phyloP scores from a whole-genome alignment of 2,797 vertebrate species.

The Sylvilagus floridanus region DNA sequence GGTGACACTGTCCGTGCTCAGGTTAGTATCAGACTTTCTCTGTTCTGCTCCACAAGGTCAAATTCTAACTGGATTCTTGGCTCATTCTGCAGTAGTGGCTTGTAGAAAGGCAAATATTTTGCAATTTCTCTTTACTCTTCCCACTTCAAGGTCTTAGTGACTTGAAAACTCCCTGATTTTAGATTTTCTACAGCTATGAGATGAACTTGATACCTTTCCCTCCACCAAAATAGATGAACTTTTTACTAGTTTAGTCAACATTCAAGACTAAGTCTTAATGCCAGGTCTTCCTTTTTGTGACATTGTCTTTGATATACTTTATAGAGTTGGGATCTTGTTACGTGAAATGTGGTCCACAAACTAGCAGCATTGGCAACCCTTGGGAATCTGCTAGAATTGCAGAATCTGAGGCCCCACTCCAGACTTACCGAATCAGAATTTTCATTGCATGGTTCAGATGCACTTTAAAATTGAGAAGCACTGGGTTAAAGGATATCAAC shows the following conservation, averaged over 20 bases:
- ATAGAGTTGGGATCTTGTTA: neutral
- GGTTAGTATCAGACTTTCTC: neutral
- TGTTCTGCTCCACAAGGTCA: neutral
- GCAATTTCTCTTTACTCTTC: neutral
- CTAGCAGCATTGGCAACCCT: neutral
- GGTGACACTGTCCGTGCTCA: neutral
- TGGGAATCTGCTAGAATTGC: neutral
- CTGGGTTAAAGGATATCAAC: neutral
- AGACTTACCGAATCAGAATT: neutral
- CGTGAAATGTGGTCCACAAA: neutral
- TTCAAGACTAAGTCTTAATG: neutral
- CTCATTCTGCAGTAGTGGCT: neutral
- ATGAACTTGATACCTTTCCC: neutral
- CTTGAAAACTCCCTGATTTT: neutral
- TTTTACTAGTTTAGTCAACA: neutral
- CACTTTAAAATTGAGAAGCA: neutral
- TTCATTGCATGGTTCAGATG: neutral
- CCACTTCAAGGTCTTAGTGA: neutral
- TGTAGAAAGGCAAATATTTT: neutral
- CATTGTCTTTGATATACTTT: neutral
- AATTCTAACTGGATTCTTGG: neutral
- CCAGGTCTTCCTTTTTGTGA: neutral
- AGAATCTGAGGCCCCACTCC: neutral
- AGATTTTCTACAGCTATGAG: neutral
- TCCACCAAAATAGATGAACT: neutral